Conservation (phyloP, 2,113 vertebrate species). For the Myotis yumanensis region DNA sequence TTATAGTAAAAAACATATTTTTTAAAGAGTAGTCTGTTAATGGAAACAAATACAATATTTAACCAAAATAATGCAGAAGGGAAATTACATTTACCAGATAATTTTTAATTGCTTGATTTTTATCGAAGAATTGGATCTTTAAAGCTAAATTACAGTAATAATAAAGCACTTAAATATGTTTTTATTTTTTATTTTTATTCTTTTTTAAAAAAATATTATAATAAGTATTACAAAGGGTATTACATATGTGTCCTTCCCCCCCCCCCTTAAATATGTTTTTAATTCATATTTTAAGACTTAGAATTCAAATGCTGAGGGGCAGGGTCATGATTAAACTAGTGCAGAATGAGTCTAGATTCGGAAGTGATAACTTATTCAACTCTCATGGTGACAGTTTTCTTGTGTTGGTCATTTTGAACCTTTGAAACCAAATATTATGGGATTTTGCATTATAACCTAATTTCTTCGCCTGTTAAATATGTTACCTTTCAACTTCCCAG, state of each 20-base stretch:
- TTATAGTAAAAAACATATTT: conserved; percentile 13
- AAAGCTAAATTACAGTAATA: background rate
- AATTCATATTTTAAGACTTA: background rate
- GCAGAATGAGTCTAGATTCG: background rate
- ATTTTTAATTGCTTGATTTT: background rate
- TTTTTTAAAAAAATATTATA: no score
- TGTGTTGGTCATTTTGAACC: background rate
- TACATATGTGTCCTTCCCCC: no score
- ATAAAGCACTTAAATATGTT: background rate
- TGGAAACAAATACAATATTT: background rate
- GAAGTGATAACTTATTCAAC: background rate
- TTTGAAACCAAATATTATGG: background rate
- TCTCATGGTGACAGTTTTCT: background rate
- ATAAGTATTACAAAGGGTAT: no score
- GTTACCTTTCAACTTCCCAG: background rate
- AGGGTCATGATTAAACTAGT: background rate
- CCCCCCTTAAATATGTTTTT: background rate
- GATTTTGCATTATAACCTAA: conserved; percentile 11
- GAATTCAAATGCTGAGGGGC: background rate
- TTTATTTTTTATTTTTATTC: no score
- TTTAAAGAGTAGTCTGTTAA: background rate
- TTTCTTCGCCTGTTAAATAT: background rate
- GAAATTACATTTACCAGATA: conserved; percentile 5
- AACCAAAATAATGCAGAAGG: background rate
- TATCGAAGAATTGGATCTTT: conserved; percentile 5